Conservation (phyloP, 2,888 invertebrate species). For the Cheilosia variabilis region DNA sequence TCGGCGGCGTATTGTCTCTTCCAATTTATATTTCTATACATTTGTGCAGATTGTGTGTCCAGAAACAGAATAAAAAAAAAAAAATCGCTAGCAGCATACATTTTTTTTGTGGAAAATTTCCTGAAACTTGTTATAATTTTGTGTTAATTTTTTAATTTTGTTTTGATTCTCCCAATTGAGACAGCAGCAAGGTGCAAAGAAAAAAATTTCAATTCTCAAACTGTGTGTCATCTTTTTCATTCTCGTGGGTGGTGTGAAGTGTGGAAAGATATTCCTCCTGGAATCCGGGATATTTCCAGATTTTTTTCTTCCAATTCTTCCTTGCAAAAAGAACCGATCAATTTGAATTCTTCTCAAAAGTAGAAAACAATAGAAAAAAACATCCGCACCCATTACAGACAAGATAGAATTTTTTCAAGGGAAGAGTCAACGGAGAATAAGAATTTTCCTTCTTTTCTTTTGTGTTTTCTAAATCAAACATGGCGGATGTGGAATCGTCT, state of each 20-base stretch:
- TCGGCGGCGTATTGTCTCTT: constrained; percentile 37
- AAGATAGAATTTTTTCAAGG: neutral
- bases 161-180: neutral
- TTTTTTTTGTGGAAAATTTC: constrained; percentile 25
- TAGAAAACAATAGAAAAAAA: neutral
- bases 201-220: constrained; percentile 6
- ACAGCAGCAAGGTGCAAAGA: constrained; percentile 1
- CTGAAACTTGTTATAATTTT: constrained; percentile 62
- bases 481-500: constrained; percentile 85
- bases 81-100: constrained; percentile 39
- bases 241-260: constrained; percentile 57
- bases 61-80: no score
- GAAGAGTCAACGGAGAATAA: constrained; percentile 21
- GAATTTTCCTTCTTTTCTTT: constrained; percentile 40
- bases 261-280: constrained; percentile 14
- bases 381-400: neutral
- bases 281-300: constrained; percentile 38
- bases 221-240: constrained; percentile 16
- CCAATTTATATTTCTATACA: constrained; percentile 8
- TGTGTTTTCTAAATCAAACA: constrained; percentile 78
- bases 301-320: neutral
- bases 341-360: constrained; percentile 2
- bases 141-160: constrained; percentile 32
- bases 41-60: constrained; percentile 41
- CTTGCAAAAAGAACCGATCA: constrained; percentile 8